Percentiles rank a stretch among this genome's conserved stretches.
Conservation (phyloP, 1,140 invertebrate species). For the Drosophila santomea region DNA sequence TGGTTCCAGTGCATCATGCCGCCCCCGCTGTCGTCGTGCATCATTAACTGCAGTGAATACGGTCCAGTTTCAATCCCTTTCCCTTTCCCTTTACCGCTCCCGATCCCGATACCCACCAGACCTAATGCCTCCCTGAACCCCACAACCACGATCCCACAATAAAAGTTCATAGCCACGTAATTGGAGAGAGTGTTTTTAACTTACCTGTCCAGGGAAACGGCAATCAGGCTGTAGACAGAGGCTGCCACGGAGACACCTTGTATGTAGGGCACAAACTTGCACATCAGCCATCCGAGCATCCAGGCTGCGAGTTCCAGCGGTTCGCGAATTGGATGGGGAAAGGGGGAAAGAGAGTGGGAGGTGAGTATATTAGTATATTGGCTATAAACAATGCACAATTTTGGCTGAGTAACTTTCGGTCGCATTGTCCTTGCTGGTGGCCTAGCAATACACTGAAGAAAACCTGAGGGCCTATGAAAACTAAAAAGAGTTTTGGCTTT, state of each 20-base stretch:
- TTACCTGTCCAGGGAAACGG: slow-evolving; percentile 97
- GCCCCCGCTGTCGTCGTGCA: slow-evolving; percentile 85
- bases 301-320: slow-evolving; percentile 88
- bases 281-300: slow-evolving; percentile 96
- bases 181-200: slow-evolving; percentile 65
- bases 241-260: slow-evolving; percentile 97
- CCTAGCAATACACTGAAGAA: slow-evolving; percentile 4
- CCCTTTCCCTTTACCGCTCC: background rate
- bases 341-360: slow-evolving; percentile 12
- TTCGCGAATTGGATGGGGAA: slow-evolving; percentile 3
- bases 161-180: slow-evolving; percentile 73
- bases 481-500: background rate
- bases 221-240: slow-evolving; percentile 96
- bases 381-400: slow-evolving; percentile 67
- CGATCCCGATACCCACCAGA: background rate
- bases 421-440: slow-evolving; percentile 35
- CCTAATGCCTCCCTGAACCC: slow-evolving; percentile 15
- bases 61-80: background rate
- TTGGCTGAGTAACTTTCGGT: slow-evolving; percentile 79
- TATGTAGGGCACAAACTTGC: slow-evolving; percentile 96
- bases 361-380: slow-evolving; percentile 43
- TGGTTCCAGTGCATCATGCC: slow-evolving; percentile 85
- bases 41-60: slow-evolving; percentile 65
- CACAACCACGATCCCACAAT: slow-evolving; percentile 58
- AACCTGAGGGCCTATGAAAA: background rate